phyloP scores from a whole-genome alignment of 2,113 vertebrate species.

The Collichthys lucidus region DNA sequence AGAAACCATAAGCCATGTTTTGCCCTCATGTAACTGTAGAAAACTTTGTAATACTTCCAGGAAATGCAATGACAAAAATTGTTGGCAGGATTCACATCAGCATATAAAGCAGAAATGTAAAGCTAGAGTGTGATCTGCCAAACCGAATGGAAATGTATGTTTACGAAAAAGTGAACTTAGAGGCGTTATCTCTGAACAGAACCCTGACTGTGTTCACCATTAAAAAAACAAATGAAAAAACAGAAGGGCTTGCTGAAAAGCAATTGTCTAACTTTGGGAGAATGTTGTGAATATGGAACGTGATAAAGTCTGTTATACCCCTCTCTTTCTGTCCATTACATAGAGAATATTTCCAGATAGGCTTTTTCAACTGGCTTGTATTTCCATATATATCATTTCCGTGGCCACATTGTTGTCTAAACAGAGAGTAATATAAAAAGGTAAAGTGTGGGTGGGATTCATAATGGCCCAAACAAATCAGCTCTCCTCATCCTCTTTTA shows the following conservation, averaged over 20 bases:
- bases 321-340: not conserved
- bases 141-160: not conserved
- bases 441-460: not conserved
- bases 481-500: not conserved
- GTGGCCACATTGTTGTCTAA: not conserved
- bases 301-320: not conserved
- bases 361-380: not conserved
- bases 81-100: not conserved
- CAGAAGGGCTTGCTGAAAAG: no score
- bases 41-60: not conserved
- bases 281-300: not conserved
- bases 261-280: no score
- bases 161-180: not conserved
- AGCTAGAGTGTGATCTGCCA: not conserved
- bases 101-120: not conserved
- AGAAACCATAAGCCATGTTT: slow-evolving; percentile 20
- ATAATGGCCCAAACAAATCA: slow-evolving; percentile 6
- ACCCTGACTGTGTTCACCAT: not conserved
- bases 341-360: not conserved
- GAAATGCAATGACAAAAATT: not conserved
- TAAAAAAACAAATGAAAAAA: no score
- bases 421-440: not conserved
- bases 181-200: not conserved
- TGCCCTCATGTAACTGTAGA: not conserved
- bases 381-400: slow-evolving; percentile 1